These are phyloP conservation scores for Pampus argenteus DNA, from an alignment of 2,797 vertebrate genomes.

Conservation along the genomic window DNA sequence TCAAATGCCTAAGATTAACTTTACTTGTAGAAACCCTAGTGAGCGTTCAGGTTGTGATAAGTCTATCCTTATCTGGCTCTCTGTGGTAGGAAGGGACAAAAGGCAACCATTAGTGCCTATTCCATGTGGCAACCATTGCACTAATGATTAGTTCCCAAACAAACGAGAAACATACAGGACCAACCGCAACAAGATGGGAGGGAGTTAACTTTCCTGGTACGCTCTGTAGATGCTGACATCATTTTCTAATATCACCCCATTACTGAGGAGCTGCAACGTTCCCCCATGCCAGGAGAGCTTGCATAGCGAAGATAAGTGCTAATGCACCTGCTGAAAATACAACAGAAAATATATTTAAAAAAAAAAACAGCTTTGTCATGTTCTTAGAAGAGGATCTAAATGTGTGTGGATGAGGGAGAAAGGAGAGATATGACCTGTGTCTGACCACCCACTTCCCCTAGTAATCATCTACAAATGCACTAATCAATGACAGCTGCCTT, in stretches of 20 bases:
- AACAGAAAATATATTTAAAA: constrained; percentile 1
- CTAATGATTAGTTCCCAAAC: constrained; percentile 76
- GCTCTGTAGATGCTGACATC: constrained; percentile 65
- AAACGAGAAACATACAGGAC: constrained; percentile 69
- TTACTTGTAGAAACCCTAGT: constrained; percentile 23
- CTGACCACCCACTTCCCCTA: constrained; percentile 80
- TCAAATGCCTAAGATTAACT: constrained; percentile 1
- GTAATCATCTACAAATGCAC: constrained; percentile 76
- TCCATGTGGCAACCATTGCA: constrained; percentile 81
- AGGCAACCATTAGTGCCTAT: constrained; percentile 70
- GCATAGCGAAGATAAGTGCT: constrained; percentile 15
- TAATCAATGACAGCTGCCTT: constrained; percentile 81
- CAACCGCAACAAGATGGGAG: constrained; percentile 67
- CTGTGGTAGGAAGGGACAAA: constrained; percentile 62
- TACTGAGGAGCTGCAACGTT: constrained; percentile 41
- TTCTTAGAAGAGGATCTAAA: constrained; percentile 17
- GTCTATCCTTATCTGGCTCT: constrained; percentile 66
- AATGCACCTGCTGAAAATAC: constrained; percentile 43
- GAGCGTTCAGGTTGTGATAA: constrained; percentile 47
- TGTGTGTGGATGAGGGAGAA: constrained; percentile 16
- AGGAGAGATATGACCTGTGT: constrained; percentile 66
- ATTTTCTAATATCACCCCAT: constrained; percentile 56
- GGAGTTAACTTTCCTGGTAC: constrained; percentile 46
- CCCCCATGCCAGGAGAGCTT: constrained; percentile 3
- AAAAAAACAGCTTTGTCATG: constrained; percentile 1